Evolutionary conservation across 2,797 vertebrate genomes (phyloP), one percentile per base, ranked within the genome.

Genomic region (Tenualosa thibaudeaui): DNA sequence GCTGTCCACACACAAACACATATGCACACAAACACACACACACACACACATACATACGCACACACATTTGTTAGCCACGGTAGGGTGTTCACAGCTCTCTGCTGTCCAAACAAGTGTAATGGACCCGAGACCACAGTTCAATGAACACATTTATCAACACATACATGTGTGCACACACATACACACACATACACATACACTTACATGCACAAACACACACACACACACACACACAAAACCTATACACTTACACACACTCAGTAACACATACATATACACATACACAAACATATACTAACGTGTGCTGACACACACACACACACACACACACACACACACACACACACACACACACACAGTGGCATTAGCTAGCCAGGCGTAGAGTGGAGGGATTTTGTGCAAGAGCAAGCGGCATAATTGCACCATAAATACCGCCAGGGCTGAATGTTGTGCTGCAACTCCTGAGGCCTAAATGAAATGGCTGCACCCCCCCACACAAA

Each of bases 321-420:
- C 62, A 68, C 58, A 24, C 62, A 68, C 24, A 22, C 5, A 22
- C 56, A 58, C 60, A 65, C 24, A 24, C 60, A 26, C 60, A 65
- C 4, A 60, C 1, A 53, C 31, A 49, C 62, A 68, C 58, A 24
- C 62, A 68, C 24, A 22, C 5, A 22, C 56, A 58, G 56, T 22
- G 56, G 56, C 62, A 24, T 31, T 24, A 37, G 46, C 56, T 22
- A 58, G 56, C 56, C 56, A 58, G 5, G 56, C 22, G 68, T 84
- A 60, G 84, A 58, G 43, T 22, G 54, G 86, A 83, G 71, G 85
- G 50, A 88, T 89, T 88, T 84, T 89, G 68, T 81, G 88, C 84
- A 50, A 86, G 83, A 85, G 83, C 82, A 88, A 91, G 88, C 85
- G 81, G 22, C 60, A 75, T 86, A 85, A 89, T 87, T 83, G 54